Conservation (phyloP, 2,113 vertebrate genomes). For the Rhinolophus sinicus region DNA sequence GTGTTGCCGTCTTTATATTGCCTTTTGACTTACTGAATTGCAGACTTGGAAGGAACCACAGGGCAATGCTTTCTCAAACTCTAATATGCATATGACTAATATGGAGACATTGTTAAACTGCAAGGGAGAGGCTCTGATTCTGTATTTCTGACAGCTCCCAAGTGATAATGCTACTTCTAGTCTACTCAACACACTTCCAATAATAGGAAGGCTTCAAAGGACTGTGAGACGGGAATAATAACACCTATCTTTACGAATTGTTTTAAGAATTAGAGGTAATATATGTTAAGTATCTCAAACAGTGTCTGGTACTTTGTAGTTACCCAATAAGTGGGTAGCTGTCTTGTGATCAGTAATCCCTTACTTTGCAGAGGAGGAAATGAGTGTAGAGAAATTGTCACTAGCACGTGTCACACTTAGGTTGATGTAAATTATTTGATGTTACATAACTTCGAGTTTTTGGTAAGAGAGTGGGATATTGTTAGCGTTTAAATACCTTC, state of each 20-base stretch:
- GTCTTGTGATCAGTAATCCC: background rate
- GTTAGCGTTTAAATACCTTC: slow-evolving; percentile 5
- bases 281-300: background rate
- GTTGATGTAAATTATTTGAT: background rate
- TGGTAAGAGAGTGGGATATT: background rate
- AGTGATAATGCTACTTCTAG: background rate
- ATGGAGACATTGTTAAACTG: background rate
- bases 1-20: background rate
- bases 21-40: background rate
- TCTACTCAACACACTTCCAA: background rate
- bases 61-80: background rate
- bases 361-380: background rate
- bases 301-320: background rate
- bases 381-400: background rate
- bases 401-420: background rate
- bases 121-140: background rate
- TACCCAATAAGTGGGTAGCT: background rate
- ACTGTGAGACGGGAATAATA: background rate
- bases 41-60: background rate
- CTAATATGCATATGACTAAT: background rate
- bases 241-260: background rate
- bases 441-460: background rate
- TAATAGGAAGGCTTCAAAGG: background rate
- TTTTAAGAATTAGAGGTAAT: background rate
- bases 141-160: background rate